A percentile compares a stretch with the other conserved stretches of the same genome.
These are phyloP conservation scores for Phalacrocorax brasilianus DNA, from an alignment of 2,113 vertebrate species.

Conservation along the genomic window DNA sequence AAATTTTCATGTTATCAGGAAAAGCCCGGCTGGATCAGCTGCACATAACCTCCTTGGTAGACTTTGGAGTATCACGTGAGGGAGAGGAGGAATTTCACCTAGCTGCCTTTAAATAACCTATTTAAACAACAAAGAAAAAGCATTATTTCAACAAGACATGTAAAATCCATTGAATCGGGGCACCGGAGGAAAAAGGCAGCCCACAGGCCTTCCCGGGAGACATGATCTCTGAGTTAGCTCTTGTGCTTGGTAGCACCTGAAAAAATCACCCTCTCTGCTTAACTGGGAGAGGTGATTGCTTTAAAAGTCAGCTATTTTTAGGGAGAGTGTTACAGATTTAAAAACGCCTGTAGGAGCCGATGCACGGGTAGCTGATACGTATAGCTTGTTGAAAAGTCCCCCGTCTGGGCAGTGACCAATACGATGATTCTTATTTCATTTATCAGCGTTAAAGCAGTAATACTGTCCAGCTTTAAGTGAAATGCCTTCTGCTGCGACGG, in stretches of 20 bases:
- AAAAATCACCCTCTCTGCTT: not conserved
- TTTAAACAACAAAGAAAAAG: not conserved
- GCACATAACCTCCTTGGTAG: fast-evolving
- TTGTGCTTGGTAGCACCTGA: not conserved
- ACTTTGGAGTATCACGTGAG: not conserved
- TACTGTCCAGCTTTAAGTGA: too few species aligned
- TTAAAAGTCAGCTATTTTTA: not conserved
- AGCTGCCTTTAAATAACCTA: not conserved
- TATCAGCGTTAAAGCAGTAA: not conserved
- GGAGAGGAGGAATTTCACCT: not conserved
- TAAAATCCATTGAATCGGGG: fast-evolving
- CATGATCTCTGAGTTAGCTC: fast-evolving
- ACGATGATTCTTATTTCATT: not conserved
- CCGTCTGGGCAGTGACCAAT: not conserved
- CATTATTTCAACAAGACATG: not conserved
- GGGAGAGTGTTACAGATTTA: not conserved
- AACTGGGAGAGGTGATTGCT: not conserved
- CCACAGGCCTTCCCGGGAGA: fast-evolving
- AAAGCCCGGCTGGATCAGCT: not conserved
- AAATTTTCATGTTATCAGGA: not conserved
- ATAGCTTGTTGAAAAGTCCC: not conserved
- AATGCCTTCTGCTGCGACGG: not conserved
- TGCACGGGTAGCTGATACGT: not conserved
- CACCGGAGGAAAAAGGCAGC: not conserved
- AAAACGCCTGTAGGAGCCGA: not conserved